Evolutionary conservation across 2,888 invertebrate genomes (phyloP), one percentile per base, ranked within the genome.

Genomic region (Drosophila leonis): DNA sequence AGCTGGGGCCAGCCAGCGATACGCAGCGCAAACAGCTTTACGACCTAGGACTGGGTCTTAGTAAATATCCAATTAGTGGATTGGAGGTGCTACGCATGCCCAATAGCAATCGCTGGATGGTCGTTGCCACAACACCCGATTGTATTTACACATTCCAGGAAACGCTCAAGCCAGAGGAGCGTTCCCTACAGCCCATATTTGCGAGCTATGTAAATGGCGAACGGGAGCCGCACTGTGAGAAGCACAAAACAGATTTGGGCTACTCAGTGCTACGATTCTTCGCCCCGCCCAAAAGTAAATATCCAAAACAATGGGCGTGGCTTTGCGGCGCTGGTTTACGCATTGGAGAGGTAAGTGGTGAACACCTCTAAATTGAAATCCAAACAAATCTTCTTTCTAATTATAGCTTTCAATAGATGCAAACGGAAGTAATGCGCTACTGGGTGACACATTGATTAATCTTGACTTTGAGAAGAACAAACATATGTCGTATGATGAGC

Each of bases 11-110:
- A 13, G 96, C 97, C 60, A 97, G 96, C 72, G 98, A 98, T 71
- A 96, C 97, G 92, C 97, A 97, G 91, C 96, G 96, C 94, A 96
- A 96, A 93, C 97, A 97, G 95, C 96, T 98, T 46, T 98, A 97
- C 90, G 98, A 98, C 93, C 95, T 98, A 78, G 97, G 97, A 0
- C 95, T 96, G 92, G 96, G 96, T 0, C 94, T 95, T 31, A 94
- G 95, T 51, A 92, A 91, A 44, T 96, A 95, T 67, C 96, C 97
- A 0, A 97, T 98, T 72, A 98, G 97, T n/a, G 98, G 97, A 0
- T 94, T 98, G 61, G 96, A 97, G 91, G 97, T 97, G 92, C 96
- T 97, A 91, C 95, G 95, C 90, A 94, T 97, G 66, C 95, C 95
- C 13, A 94, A 94, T 56, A 94, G 95, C 0, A 96, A 95, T 72